These are phyloP conservation scores for Podilymbus podiceps DNA, from an alignment of 2,113 vertebrate species.

Conservation along the genomic window DNA sequence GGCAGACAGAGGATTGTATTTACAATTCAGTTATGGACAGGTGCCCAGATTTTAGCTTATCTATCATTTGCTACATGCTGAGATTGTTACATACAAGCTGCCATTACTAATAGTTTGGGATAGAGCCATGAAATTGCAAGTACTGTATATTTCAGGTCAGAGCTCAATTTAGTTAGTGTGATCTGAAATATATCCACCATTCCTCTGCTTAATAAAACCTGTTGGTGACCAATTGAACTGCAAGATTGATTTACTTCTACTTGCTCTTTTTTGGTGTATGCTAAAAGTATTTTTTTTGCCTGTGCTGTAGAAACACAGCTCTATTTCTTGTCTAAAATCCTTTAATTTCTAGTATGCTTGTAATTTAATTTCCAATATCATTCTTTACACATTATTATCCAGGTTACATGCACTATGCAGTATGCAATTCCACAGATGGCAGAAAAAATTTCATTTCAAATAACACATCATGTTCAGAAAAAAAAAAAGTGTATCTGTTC, in stretches of 20 bases:
- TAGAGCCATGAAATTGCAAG: slow-evolving; percentile 26
- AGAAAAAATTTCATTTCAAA: neutral
- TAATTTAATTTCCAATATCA: neutral
- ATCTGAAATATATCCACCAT: neutral
- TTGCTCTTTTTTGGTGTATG: neutral
- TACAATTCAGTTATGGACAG: slow-evolving; percentile 39
- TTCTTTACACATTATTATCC: neutral
- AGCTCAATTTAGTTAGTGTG: neutral
- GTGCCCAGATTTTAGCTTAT: slow-evolving; percentile 28
- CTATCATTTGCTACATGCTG: slow-evolving; percentile 52
- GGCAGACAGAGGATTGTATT: slow-evolving; percentile 26
- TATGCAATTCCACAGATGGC: neutral
- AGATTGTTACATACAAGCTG: slow-evolving; percentile 36
- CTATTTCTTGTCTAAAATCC: neutral
- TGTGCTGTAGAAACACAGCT: neutral
- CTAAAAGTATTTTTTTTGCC: neutral
- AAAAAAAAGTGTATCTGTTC: neutral
- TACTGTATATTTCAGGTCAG: slow-evolving; percentile 23
- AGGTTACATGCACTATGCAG: neutral
- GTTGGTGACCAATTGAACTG: neutral
- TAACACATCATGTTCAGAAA: neutral
- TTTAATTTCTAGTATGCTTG: neutral
- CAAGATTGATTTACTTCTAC: neutral
- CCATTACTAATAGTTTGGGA: slow-evolving; percentile 52
- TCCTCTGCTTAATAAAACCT: slow-evolving; percentile 8